A percentile compares a stretch with the other conserved stretches of the same genome.
phyloP scores from a whole-genome alignment of 2,113 vertebrate genomes.

The Chionis minor region DNA sequence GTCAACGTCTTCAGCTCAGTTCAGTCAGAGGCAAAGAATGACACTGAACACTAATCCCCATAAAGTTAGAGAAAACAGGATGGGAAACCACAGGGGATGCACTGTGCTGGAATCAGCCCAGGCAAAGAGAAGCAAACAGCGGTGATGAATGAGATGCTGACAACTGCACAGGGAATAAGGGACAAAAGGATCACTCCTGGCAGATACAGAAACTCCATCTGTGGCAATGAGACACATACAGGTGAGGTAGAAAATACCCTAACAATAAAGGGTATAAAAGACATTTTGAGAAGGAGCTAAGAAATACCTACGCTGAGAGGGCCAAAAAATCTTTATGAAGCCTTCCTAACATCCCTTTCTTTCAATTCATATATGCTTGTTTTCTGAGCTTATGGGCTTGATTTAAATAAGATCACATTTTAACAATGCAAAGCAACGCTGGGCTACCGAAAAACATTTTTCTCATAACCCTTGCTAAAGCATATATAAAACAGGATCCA shows the following conservation, averaged over 20 bases:
- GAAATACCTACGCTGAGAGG: not conserved
- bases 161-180: not conserved
- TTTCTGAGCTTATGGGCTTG: not conserved
- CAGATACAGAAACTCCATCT: not conserved
- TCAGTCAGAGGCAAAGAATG: not conserved
- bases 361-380: not conserved
- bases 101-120: not conserved
- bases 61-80: not conserved
- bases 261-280: not conserved
- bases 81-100: not conserved
- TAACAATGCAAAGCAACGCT: not conserved
- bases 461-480: not conserved
- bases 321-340: not conserved
- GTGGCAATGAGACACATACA: not conserved
- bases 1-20: not conserved
- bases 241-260: not conserved
- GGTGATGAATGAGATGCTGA: not conserved
- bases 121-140: not conserved
- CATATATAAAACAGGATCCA: not conserved
- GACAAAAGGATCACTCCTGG: not conserved
- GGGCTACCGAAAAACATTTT: not conserved
- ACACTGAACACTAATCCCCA: not conserved
- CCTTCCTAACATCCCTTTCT: not conserved
- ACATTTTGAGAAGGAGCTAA: not conserved
- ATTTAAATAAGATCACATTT: not conserved